These are phyloP conservation scores for Oryzias javanicus DNA, from an alignment of 2,113 vertebrate species.

Conservation along the genomic window DNA sequence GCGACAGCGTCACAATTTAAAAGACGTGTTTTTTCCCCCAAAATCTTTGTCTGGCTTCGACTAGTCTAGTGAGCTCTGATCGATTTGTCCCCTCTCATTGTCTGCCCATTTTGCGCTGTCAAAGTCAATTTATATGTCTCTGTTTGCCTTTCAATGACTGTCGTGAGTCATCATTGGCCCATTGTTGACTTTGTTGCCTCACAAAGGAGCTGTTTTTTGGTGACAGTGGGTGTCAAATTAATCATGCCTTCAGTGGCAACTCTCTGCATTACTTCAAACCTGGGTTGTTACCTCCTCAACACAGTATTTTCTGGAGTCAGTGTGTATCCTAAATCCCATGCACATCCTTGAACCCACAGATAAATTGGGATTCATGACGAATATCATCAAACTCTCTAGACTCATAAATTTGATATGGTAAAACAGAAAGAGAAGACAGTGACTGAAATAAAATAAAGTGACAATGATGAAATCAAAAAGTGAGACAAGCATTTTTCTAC, in stretches of 20 bases:
- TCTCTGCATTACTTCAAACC: conserved; percentile 5
- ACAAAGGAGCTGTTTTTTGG: conserved; percentile 49
- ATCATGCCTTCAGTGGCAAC: conserved; percentile 48
- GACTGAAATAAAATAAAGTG: too few relatives aligned
- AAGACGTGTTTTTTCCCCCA: conserved; percentile 4
- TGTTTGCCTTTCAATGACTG: conserved; percentile 48
- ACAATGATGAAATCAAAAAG: too few relatives aligned
- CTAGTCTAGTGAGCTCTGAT: conserved; percentile 41
- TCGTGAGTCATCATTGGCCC: conserved; percentile 57
- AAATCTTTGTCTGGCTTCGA: conserved; percentile 34
- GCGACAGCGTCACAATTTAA: conserved; percentile 1
- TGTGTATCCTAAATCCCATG: too few relatives aligned
- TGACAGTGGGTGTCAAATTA: conserved; percentile 54
- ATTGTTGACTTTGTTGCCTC: conserved; percentile 50
- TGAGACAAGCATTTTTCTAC: too few relatives aligned
- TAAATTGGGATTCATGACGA: too few relatives aligned
- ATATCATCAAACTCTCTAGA: too few relatives aligned
- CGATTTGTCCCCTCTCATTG: conserved; percentile 47
- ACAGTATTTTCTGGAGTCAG: too few relatives aligned
- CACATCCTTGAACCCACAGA: too few relatives aligned
- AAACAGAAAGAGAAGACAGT: too few relatives aligned
- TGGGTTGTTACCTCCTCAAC: conserved; percentile 5
- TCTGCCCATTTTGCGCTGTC: conserved; percentile 47
- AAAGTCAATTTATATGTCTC: conserved; percentile 51
- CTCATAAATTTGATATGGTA: too few relatives aligned